Evolutionary conservation across 2,797 vertebrate species (phyloP).

Genomic region (Malurus splendens): DNA sequence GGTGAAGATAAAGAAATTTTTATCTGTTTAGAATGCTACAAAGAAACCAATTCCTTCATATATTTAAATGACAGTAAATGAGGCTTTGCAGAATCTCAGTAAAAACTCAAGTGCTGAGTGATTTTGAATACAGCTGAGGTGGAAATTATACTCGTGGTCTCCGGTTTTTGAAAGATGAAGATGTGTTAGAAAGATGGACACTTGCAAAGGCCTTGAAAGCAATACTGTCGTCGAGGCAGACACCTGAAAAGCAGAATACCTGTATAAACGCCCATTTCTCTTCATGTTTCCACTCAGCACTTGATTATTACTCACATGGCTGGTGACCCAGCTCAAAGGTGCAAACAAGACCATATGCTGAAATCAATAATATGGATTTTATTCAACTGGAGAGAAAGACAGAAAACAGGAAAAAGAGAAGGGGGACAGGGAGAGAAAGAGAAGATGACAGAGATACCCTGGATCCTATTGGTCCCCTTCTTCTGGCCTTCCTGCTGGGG

Average conservation of each 20-base stretch:
- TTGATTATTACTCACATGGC: not conserved
- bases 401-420: not conserved
- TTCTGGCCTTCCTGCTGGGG: not conserved
- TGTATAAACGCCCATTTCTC: not conserved
- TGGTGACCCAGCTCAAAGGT: not conserved
- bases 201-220: not conserved
- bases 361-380: not conserved
- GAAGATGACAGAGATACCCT: not conserved
- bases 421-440: not conserved
- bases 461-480: rapidly evolving
- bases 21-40: not conserved
- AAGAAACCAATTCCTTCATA: not conserved
- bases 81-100: not conserved
- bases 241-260: not conserved
- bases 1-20: not conserved
- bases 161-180: not conserved
- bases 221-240: not conserved
- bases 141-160: not conserved
- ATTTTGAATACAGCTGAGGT: not conserved
- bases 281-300: not conserved
- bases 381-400: not conserved
- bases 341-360: not conserved
- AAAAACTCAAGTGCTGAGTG: not conserved
- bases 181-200: not conserved
- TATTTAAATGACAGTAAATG: not conserved